Evolutionary conservation across 2,113 vertebrate genomes (phyloP).

Genomic region (Pristiophorus japonicus): DNA sequence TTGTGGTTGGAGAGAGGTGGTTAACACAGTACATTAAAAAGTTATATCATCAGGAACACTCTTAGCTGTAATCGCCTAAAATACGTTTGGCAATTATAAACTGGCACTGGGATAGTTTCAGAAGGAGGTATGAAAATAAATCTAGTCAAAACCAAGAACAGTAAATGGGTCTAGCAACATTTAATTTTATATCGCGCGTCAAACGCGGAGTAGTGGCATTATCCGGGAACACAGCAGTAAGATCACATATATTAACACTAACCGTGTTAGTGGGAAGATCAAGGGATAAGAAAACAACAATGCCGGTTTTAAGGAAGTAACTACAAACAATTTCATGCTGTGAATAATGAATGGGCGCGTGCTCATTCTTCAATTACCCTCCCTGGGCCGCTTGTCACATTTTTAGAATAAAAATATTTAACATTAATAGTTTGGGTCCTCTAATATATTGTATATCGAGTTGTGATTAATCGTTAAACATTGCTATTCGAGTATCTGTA

Average conservation of each 20-base stretch:
- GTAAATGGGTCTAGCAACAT: neutral
- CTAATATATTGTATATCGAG: neutral
- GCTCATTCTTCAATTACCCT: neutral
- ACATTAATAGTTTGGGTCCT: neutral
- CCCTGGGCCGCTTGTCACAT: neutral
- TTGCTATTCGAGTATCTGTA: neutral
- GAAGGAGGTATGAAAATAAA: neutral
- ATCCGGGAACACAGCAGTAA: too few species aligned
- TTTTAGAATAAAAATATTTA: neutral
- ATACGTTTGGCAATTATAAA: neutral
- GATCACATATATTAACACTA: neutral
- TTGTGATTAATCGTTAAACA: neutral
- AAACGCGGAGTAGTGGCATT: neutral
- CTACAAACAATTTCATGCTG: neutral
- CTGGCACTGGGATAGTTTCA: neutral
- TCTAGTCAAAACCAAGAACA: neutral
- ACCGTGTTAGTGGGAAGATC: neutral
- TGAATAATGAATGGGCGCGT: neutral
- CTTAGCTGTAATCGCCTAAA: neutral
- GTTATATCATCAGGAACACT: neutral
- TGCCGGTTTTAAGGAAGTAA: neutral
- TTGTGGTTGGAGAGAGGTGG: neutral
- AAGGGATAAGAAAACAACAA: neutral
- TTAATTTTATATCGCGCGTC: neutral
- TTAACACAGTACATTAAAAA: neutral